These are phyloP conservation scores for Lasioglossum morio DNA, from an alignment of 2,888 invertebrate species.

Conservation along the genomic window DNA sequence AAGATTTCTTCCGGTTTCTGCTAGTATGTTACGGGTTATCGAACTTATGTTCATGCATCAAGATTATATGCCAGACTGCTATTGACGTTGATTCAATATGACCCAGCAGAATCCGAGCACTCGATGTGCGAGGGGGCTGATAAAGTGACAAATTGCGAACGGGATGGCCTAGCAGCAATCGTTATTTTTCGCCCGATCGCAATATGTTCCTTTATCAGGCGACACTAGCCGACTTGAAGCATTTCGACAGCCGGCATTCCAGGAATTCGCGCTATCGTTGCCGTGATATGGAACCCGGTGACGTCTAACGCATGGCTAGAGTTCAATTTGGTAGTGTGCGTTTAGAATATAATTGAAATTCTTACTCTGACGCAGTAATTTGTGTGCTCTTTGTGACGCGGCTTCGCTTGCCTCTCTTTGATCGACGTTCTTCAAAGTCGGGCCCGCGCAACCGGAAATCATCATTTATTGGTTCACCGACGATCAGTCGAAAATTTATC, in stretches of 20 bases:
- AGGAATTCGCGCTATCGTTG: conserved; percentile 46
- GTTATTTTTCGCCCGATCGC: conserved; percentile 15
- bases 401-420: conserved; percentile 55
- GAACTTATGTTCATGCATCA: background rate
- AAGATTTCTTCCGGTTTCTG: background rate
- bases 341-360: conserved; percentile 68
- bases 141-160: conserved; percentile 17
- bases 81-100: background rate
- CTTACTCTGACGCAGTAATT: conserved; percentile 66
- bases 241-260: conserved; percentile 38
- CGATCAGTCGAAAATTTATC: background rate
- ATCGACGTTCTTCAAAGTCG: conserved; percentile 65
- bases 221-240: conserved; percentile 19
- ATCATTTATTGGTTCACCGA: conserved; percentile 52
- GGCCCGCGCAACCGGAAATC: conserved; percentile 53
- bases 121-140: background rate
- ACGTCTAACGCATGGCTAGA: conserved; percentile 46
- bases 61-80: background rate
- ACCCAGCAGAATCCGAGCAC: background rate
- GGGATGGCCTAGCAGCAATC: background rate
- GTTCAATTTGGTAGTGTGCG: conserved; percentile 42
- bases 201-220: conserved; percentile 23
- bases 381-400: conserved; percentile 58
- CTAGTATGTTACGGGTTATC: background rate
- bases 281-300: conserved; percentile 27